phyloP scores from a whole-genome alignment of 2,888 invertebrate genomes.

The Vanessa cardui region DNA sequence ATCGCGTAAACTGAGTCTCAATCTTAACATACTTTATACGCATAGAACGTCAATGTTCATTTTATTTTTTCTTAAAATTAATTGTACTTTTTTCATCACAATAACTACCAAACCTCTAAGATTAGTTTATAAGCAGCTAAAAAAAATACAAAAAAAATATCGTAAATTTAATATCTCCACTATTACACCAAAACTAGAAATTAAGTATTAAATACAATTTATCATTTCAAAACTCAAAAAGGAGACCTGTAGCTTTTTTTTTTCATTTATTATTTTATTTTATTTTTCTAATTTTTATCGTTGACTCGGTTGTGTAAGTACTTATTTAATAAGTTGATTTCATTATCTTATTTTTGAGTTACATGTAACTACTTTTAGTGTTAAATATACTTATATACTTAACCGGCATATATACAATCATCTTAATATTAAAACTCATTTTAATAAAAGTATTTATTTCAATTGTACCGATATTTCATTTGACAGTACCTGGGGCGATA shows the following conservation, averaged over 20 bases:
- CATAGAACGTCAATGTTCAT: constrained; percentile 44
- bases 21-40: constrained; percentile 49
- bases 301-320: constrained; percentile 83
- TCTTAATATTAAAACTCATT: constrained; percentile 71
- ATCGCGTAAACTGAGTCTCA: constrained; percentile 60
- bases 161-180: constrained; percentile 68
- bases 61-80: constrained; percentile 39
- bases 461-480: constrained; percentile 74
- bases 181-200: constrained; percentile 72
- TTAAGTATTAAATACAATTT: constrained; percentile 54
- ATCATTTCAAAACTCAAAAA: constrained; percentile 50
- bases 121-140: constrained; percentile 63
- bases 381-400: constrained; percentile 71
- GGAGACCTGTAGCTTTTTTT: constrained; percentile 52
- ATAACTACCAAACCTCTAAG: constrained; percentile 65
- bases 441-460: constrained; percentile 79
- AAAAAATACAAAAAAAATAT: constrained; percentile 51
- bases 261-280: constrained; percentile 43
- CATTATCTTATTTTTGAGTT: constrained; percentile 61
- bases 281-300: constrained; percentile 65
- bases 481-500: constrained; percentile 52
- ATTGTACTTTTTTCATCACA: constrained; percentile 40
- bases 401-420: constrained; percentile 75
- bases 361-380: constrained; percentile 77
- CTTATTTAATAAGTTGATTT: constrained; percentile 80